Conservation (phyloP, 92 coral and sea anemone genomes). For the Montipora capitata region DNA sequence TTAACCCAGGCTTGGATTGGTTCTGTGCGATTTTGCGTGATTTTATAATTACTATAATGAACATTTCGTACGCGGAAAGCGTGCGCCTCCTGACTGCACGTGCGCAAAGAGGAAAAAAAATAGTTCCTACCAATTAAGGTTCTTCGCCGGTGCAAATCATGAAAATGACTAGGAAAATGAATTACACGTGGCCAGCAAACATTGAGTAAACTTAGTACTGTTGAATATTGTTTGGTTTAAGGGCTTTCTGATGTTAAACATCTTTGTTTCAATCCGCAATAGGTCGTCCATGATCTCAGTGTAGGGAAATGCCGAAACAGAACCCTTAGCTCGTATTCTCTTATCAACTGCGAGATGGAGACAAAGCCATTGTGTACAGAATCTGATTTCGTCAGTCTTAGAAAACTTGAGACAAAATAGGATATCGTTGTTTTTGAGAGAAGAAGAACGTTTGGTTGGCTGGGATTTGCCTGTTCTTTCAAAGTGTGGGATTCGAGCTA, state of each 20-base stretch:
- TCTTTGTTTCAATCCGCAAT: not conserved
- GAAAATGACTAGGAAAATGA: not conserved
- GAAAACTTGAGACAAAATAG: not conserved
- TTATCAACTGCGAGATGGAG: constrained; percentile 28
- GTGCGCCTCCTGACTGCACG: constrained; percentile 8
- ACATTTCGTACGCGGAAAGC: constrained; percentile 18
- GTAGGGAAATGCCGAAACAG: constrained; percentile 3
- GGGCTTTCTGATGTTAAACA: not conserved
- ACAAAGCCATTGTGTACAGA: constrained; percentile 35
- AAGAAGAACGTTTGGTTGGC: not conserved
- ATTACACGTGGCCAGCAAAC: not conserved
- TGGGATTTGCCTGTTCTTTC: not conserved
- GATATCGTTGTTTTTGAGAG: not conserved
- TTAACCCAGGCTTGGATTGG: not conserved
- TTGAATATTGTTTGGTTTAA: not conserved
- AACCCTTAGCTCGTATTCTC: not conserved
- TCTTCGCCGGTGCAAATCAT: not conserved
- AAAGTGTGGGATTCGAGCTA: not conserved
- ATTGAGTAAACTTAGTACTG: not conserved
- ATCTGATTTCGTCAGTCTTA: not conserved
- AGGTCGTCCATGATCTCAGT: not conserved
- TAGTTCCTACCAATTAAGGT: not conserved
- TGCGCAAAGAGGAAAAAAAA: constrained; percentile 12
- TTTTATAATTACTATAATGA: constrained; percentile 15
- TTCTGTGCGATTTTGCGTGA: constrained; percentile 25